phyloP scores from a whole-genome alignment of 1,140 invertebrate species.

The Bathynomus jamesi region DNA sequence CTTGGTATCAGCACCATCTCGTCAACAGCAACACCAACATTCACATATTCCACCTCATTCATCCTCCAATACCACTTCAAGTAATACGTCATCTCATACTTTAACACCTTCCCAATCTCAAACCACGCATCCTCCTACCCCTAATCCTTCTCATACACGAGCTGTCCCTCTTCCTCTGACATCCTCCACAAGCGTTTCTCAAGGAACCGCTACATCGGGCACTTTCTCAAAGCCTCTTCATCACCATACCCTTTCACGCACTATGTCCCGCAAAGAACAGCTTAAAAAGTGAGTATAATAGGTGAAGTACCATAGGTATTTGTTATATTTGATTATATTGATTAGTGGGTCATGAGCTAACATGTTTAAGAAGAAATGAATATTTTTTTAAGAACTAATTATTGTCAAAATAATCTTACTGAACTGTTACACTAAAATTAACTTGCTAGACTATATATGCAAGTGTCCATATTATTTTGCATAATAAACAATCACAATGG shows the following conservation, averaged over 20 bases:
- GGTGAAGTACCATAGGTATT: too few species aligned
- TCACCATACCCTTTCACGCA: background rate
- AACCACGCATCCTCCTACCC: background rate
- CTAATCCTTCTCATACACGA: background rate
- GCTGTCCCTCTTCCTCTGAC: background rate
- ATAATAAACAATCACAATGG: too few species aligned
- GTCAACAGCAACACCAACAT: background rate
- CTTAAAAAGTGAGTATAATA: background rate
- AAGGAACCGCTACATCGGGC: background rate
- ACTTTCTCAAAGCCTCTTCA: background rate
- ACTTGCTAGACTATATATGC: too few species aligned
- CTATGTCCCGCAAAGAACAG: background rate
- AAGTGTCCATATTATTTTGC: too few species aligned
- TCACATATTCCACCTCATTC: background rate
- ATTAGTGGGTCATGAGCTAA: too few species aligned
- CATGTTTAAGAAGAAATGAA: too few species aligned
- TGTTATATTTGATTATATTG: too few species aligned
- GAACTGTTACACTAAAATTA: too few species aligned
- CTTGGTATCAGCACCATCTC: background rate
- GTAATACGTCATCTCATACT: background rate
- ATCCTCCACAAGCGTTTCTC: background rate
- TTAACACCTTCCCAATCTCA: background rate
- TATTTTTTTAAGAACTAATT: too few species aligned
- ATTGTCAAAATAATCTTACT: too few species aligned
- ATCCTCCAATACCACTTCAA: background rate